Evolutionary conservation across 2,113 vertebrate genomes (phyloP).

Genomic region (Cisticola juncidis): DNA sequence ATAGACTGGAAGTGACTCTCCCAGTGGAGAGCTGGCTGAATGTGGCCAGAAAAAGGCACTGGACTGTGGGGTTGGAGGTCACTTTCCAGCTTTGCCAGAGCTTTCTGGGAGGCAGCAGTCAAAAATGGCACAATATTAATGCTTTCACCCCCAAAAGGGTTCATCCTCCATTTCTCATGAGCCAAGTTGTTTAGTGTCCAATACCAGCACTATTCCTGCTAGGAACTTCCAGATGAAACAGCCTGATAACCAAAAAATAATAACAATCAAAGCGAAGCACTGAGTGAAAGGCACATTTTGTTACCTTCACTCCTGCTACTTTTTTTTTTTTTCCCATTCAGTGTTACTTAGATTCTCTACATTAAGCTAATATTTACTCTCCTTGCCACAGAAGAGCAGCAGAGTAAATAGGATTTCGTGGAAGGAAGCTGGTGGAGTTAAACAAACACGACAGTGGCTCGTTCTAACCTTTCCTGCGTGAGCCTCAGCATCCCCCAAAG

Average conservation of each 20-base stretch:
- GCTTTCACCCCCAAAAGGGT: neutral
- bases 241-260: neutral
- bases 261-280: neutral
- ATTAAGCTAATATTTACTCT: conserved; percentile 67
- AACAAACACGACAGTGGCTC: conserved; percentile 38
- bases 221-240: neutral
- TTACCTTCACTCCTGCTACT: neutral
- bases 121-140: neutral
- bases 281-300: neutral
- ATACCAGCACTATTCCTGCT: neutral
- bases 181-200: neutral
- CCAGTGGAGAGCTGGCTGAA: neutral
- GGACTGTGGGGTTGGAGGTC: neutral
- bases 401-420: conserved; percentile 53
- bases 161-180: neutral
- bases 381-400: conserved; percentile 49
- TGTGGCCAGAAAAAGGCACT: neutral
- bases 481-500: conserved; percentile 10
- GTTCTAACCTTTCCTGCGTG: conserved; percentile 23
- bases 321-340: neutral
- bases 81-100: neutral
- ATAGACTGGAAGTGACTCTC: neutral
- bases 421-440: conserved; percentile 50
- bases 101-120: neutral
- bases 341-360: conserved; percentile 50